phyloP scores from a whole-genome alignment of 2,888 invertebrate genomes.

The Tenodera sinensis region DNA sequence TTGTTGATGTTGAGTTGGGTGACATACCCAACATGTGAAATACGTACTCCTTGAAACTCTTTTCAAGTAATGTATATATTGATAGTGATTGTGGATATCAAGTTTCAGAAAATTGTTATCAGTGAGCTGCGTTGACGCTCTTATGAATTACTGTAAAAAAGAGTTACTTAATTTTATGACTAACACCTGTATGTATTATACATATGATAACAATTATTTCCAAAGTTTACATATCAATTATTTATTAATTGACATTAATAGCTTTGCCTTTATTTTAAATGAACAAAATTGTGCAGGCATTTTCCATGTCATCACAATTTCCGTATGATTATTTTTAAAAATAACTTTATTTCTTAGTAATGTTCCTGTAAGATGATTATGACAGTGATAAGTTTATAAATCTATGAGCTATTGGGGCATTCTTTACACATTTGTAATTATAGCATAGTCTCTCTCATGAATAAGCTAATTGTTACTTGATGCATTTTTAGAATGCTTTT shows the following conservation, averaged over 20 bases:
- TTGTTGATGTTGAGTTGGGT: neutral
- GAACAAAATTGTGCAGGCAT: neutral
- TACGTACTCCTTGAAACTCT: neutral
- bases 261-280: neutral
- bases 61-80: neutral
- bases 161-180: neutral
- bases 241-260: neutral
- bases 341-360: neutral
- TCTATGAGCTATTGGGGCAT: neutral
- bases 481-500: neutral
- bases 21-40: neutral
- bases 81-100: neutral
- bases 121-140: neutral
- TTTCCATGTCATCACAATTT: neutral
- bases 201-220: neutral
- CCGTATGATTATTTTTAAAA: neutral
- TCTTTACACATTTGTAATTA: neutral
- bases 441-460: neutral
- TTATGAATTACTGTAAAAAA: neutral
- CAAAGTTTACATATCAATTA: neutral
- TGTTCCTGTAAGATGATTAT: neutral
- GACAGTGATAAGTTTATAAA: neutral
- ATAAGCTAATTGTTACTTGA: neutral
- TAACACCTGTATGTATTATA: neutral
- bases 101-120: neutral